Base-by-base conservation (phyloP, 2,113 vertebrate species). In the Pelobates fuscus region DNA sequence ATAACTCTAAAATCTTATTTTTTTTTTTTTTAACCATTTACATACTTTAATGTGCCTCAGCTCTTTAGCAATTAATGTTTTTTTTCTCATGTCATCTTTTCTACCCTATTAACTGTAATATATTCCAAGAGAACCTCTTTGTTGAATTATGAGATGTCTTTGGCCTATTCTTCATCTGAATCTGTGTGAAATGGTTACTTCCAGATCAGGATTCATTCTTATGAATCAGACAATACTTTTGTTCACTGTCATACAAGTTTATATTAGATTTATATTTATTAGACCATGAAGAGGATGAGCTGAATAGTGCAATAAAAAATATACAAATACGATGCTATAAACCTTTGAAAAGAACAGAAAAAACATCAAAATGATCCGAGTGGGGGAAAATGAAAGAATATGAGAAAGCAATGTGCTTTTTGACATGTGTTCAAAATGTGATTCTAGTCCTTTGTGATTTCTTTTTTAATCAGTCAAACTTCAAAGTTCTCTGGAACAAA, bases 381-480 rank as follows among this genome's bases (percentile, higher is more conserved):
- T 15, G 14, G 24, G 14, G 12, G 55, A 23, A 24, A 21, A 65
- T 58, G 14, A 49, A 49, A 71, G 29, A 27, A 27, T 26, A 25
- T 15, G n/a, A 24, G 20, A 65, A 8, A 44, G 67, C 25, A 70
- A 46, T 44, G 32, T 43, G 18, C 37, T 66, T 66, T 66, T 29
- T 73, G 61, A 65, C n/a, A 49, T 55, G 49, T 41, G 21, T 29
- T 66, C 25, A 30, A 49, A 57, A 75, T 46, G 55, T 32, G 66
- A 59, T 46, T 75, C 37, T 15, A 17, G 52, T 67, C 63, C 54
- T 75, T 60, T 59, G 54, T 67, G 54, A 67, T 75, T 75, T 75
- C 24, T 30, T 57, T 49, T 67, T 75, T 67, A 75, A 75, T 75
- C 62, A 67, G 52, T 75, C 63, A 67, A 75, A 59, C 54, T 57